Evolutionary conservation across 2,113 vertebrate genomes (phyloP).

Genomic region (Ancistrus triradiatus): DNA sequence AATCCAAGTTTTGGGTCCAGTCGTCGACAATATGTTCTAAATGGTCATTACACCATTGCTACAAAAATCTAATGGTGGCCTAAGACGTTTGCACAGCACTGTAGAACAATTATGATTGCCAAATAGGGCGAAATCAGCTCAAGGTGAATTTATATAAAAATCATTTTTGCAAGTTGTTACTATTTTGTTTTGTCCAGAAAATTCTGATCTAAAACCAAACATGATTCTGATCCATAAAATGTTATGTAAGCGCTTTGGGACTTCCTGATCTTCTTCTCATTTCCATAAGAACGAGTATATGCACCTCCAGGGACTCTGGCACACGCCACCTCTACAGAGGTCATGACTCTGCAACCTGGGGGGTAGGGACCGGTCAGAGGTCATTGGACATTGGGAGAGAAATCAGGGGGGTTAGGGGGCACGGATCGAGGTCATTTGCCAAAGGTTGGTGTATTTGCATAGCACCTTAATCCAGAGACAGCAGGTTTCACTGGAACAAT

Average conservation of each 20-base stretch:
- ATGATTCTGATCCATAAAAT: slow-evolving; percentile 13
- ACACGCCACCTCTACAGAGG: slow-evolving; percentile 33
- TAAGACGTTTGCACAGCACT: no score
- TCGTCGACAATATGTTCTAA: no score
- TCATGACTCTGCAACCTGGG: slow-evolving; percentile 20
- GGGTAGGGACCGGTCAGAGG: slow-evolving; percentile 31
- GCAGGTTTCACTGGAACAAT: slow-evolving; percentile 8
- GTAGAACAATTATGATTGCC: no score
- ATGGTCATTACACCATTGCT: no score
- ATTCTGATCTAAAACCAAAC: slow-evolving; percentile 1
- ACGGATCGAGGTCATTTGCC: slow-evolving; percentile 23
- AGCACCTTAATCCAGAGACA: slow-evolving; percentile 11
- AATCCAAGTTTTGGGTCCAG: no score
- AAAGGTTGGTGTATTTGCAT: slow-evolving; percentile 29
- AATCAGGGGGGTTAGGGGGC: slow-evolving; percentile 8
- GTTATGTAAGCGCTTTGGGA: slow-evolving; percentile 48
- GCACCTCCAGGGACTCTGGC: slow-evolving; percentile 30
- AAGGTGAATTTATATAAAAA: no score
- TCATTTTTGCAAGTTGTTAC: no score
- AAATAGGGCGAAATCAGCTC: no score
- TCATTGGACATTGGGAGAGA: slow-evolving; percentile 33
- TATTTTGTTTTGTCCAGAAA: neutral
- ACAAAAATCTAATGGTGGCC: no score
- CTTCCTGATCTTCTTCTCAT: slow-evolving; percentile 37
- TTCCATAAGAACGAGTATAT: slow-evolving; percentile 38